Percentiles rank a stretch among this genome's conserved stretches.
Conservation (phyloP, 2,113 vertebrate species). For the Nesogale talazaci region DNA sequence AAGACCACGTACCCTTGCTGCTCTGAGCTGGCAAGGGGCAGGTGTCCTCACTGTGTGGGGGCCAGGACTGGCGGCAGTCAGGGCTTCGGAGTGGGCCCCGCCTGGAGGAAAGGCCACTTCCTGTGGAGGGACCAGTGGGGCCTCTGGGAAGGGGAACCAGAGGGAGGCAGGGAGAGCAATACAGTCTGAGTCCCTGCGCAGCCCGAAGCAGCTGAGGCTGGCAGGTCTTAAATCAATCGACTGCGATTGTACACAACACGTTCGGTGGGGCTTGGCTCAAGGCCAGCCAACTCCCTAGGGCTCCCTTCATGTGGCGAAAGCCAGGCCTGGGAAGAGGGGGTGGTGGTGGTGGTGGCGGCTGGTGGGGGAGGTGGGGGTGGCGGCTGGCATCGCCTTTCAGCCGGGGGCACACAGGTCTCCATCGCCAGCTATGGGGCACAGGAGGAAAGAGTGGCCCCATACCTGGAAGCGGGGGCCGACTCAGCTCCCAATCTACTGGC, state of each 20-base stretch:
- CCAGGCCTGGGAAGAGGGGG: slow-evolving; percentile 7
- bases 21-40: not conserved
- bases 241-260: slow-evolving; percentile 86
- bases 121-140: too few relatives aligned
- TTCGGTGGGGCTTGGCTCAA: slow-evolving; percentile 77
- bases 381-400: not conserved
- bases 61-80: not conserved
- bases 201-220: slow-evolving; percentile 82
- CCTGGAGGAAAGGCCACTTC: not conserved
- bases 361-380: not conserved
- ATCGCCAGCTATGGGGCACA: not conserved
- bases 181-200: not conserved
- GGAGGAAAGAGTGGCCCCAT: not conserved
- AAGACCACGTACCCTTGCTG: not conserved
- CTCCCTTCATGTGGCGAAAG: slow-evolving; percentile 85
- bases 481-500: not conserved
- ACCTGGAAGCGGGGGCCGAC: not conserved
- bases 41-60: not conserved
- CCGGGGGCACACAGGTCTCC: not conserved
- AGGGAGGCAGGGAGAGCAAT: not conserved
- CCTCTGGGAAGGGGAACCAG: not conserved
- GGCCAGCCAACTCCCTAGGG: slow-evolving; percentile 80
- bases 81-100: not conserved
- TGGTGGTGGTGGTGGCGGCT: not conserved
- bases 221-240: slow-evolving; percentile 87